A percentile compares a stretch with the other conserved stretches of the same genome.
phyloP scores from a whole-genome alignment of 2,888 invertebrate genomes.

The Anoplius nigerrimus region DNA sequence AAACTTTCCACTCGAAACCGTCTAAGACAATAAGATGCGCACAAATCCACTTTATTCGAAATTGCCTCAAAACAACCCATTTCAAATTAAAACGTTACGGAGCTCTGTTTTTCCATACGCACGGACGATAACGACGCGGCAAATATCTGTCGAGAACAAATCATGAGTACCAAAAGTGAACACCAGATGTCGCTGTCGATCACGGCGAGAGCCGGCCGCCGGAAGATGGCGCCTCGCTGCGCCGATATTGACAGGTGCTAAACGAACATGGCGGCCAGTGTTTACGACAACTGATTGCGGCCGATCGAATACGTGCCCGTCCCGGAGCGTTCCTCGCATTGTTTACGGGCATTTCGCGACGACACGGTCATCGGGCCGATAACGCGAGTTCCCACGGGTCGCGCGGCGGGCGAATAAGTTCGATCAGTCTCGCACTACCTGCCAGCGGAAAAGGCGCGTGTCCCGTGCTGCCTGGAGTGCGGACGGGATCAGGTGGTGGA shows the following conservation, averaged over 20 bases:
- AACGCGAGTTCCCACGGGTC: neutral
- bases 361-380: no score
- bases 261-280: conserved; percentile 70
- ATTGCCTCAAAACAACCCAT: no score
- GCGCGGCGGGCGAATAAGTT: conserved; percentile 16
- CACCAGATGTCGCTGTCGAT: no score
- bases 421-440: conserved; percentile 7
- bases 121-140: no score
- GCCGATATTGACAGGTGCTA: conserved; percentile 68
- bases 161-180: no score
- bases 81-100: no score
- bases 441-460: conserved; percentile 36
- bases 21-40: no score
- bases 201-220: neutral
- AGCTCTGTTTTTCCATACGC: no score
- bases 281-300: conserved; percentile 72
- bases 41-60: no score
- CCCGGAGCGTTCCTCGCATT: conserved; percentile 32
- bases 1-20: no score
- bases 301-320: conserved; percentile 52
- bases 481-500: conserved; percentile 51
- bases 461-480: conserved; percentile 27
- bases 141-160: no score
- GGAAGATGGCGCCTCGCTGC: conserved; percentile 53
- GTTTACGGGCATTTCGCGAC: conserved; percentile 26